Conservation (phyloP, 2,797 vertebrate genomes). For the Babyrousa celebensis region DNA sequence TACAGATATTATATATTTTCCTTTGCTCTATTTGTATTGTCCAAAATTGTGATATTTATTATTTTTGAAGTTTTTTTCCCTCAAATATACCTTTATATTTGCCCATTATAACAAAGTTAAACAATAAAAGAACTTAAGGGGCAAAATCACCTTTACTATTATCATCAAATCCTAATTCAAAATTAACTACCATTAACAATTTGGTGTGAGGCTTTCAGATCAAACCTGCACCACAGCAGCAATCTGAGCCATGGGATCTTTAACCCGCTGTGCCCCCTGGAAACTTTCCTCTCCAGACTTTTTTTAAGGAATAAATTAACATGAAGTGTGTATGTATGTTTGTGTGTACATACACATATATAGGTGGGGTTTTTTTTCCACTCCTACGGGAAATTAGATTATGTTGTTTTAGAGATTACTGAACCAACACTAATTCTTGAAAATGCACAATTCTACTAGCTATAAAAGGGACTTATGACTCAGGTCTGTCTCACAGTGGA, state of each 20-base stretch:
- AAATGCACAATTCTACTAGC: neutral
- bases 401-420: neutral
- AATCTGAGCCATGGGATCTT: no score
- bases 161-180: neutral
- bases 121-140: slow-evolving; percentile 11
- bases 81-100: slow-evolving; percentile 34
- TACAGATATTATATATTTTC: neutral
- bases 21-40: slow-evolving; percentile 16
- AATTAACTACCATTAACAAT: neutral
- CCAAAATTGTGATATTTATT: slow-evolving; percentile 25
- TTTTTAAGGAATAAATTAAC: neutral
- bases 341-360: neutral
- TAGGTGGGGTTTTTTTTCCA: neutral
- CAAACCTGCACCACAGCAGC: no score
- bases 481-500: neutral
- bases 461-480: neutral
- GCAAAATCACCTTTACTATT: neutral
- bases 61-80: slow-evolving; percentile 15
- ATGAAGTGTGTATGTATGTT: neutral
- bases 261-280: no score
- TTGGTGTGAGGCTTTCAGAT: neutral
- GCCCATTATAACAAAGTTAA: neutral
- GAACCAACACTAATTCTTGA: neutral
- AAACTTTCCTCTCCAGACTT: neutral
- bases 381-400: neutral